A percentile compares a stretch with the other conserved stretches of the same genome.
Conservation (phyloP, 2,888 invertebrate species). For the Dicyrtomina minuta region DNA sequence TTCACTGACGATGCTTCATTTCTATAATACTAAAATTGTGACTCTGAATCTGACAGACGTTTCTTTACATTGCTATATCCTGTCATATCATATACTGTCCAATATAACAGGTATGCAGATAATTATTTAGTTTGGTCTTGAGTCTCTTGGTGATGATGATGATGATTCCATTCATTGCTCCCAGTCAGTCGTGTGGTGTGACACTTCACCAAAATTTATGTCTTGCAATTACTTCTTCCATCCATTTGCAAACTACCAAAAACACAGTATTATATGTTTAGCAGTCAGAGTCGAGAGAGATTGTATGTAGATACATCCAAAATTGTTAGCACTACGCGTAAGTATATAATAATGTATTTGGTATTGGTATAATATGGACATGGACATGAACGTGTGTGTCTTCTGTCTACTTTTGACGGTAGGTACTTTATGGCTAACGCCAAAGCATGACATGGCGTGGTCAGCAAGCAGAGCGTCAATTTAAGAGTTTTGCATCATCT, state of each 20-base stretch:
- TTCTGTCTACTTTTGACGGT: no score
- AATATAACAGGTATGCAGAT: no score
- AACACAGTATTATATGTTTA: not conserved
- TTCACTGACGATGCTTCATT: no score
- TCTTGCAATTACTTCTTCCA: conserved; percentile 23
- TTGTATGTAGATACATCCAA: no score
- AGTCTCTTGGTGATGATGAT: not conserved
- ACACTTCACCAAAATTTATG: conserved; percentile 26
- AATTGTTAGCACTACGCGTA: no score
- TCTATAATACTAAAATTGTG: not conserved
- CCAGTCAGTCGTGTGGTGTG: conserved; percentile 24
- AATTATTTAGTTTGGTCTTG: no score
- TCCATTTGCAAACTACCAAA: conserved; percentile 2
- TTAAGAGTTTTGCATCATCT: not conserved
- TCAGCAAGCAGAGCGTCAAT: no score
- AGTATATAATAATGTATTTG: no score
- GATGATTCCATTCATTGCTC: conserved; percentile 12
- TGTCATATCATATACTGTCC: no score
- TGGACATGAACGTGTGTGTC: no score
- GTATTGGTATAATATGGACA: not conserved
- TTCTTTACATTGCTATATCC: not conserved
- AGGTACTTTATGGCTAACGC: conserved; percentile 12
- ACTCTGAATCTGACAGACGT: no score
- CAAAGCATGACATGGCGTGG: not conserved
- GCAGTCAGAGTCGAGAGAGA: no score